Base-by-base conservation (phyloP, 2,113 vertebrate genomes). In the Heptranchias perlo region DNA sequence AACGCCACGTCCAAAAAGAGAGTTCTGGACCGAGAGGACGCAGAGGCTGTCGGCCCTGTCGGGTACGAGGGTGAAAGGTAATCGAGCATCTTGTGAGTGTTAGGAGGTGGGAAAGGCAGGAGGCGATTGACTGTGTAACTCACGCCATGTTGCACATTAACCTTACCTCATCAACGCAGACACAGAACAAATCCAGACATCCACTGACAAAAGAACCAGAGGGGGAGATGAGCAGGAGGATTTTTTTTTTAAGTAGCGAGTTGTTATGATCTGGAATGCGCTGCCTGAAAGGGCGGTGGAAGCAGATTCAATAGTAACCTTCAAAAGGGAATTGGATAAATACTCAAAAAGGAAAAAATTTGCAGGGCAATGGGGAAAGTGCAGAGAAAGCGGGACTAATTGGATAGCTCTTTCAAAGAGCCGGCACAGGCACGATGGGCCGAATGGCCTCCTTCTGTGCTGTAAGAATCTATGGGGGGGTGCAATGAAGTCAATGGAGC, bases 1-100 rank as follows among this genome's bases (percentile, higher is more conserved):
- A 98, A 99, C 0, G 99, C 98, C 96, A 98, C 98, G 82, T 99
- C 98, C 95, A 98, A 99, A 96, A 98, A 97, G 0, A 99, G 98
- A 87, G 98, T 98, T 97, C 98, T 96, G 96, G 99, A 98, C 97
- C 98, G 99, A 96, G 98, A 98, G 5, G 97, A 96, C 25, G 97
- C 28, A 7, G 96, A 96, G 1, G 64, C 96, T 31, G 44, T 69
- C 25, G 96, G 96, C 1, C 58, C 96, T 10, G 4, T 89, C 6
- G 94, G 64, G 39, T 95, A 95, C 10, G 94, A 95, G 94, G 69
- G 64, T 7, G 64, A 35, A 52, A 95, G 94, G 94, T 95, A 47
- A 95, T 69, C 61, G n/a, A 0, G 8, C 39, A 0, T 28, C 49
- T 52, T 54, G 25, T 16, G 87, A 54, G 28, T 16, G 23, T 31